Evolutionary conservation across 2,888 invertebrate species (phyloP).

Genomic region (Lypha dubia): DNA sequence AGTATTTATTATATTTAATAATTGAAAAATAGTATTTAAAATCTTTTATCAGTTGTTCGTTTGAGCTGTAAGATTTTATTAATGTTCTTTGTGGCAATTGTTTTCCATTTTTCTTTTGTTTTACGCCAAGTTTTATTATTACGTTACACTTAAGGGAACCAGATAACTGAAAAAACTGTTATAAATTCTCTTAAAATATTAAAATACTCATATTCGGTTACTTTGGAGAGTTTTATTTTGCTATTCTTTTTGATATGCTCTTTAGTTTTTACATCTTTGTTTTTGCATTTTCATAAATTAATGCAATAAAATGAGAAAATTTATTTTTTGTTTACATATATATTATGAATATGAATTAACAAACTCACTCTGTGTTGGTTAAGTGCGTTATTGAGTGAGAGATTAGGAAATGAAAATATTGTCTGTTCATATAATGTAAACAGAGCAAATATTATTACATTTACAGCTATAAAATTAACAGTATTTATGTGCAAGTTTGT

Average conservation of each 20-base stretch:
- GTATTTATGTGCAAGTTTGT: too few relatives aligned
- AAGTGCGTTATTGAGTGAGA: too few relatives aligned
- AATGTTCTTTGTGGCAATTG: too few relatives aligned
- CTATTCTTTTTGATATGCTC: neutral
- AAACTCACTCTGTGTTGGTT: neutral
- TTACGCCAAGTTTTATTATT: neutral
- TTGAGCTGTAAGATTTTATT: neutral
- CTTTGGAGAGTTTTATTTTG: neutral
- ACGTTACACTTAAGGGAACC: neutral
- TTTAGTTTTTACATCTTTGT: neutral
- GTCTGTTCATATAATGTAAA: constrained; percentile 11
- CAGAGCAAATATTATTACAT: neutral
- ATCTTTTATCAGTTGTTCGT: too few relatives aligned
- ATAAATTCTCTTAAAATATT: constrained; percentile 20
- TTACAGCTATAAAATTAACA: too few relatives aligned
- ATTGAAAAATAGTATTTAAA: too few relatives aligned
- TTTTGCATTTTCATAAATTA: neutral
- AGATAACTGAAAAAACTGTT: constrained; percentile 8
- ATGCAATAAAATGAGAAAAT: too few relatives aligned
- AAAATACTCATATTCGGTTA: neutral
- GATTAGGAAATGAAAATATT: neutral
- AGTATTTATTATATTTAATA: too few relatives aligned
- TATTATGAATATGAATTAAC: constrained; percentile 22
- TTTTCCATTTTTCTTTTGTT: too few relatives aligned
- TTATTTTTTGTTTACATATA: constrained; percentile 31